phyloP scores from a whole-genome alignment of 2,888 invertebrate genomes.

The Papilio demoleus region DNA sequence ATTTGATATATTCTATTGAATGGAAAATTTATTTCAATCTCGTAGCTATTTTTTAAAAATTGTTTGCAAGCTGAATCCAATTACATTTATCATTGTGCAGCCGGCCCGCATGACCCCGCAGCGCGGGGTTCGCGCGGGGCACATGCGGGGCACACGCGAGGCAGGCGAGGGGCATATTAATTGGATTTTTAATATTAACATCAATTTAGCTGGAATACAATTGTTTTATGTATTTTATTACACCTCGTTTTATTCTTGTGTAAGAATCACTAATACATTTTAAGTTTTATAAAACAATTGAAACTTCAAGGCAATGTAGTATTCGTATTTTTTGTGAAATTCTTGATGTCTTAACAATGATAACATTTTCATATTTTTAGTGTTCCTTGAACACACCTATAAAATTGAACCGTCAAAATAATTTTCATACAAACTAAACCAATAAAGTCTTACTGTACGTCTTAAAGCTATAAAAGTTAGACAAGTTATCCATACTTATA shows the following conservation, averaged over 20 bases:
- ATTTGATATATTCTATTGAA: neutral
- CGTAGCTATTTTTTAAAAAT: neutral
- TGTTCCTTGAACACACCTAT: too few relatives aligned
- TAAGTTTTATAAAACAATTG: neutral
- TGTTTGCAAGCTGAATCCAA: conserved; percentile 1
- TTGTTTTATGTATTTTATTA: neutral
- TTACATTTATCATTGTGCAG: conserved; percentile 4
- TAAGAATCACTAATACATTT: neutral
- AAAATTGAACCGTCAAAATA: neutral
- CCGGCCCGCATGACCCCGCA: neutral
- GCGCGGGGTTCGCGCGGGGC: neutral
- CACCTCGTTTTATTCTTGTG: neutral
- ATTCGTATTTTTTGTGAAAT: too few relatives aligned
- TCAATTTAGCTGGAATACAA: too few relatives aligned
- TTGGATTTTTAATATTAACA: conserved; percentile 6
- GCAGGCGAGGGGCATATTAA: neutral
- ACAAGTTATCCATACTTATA: neutral
- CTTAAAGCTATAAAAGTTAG: neutral
- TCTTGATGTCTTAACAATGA: too few relatives aligned
- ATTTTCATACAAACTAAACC: neutral
- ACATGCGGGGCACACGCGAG: neutral
- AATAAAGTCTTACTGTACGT: neutral
- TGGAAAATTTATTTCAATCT: neutral
- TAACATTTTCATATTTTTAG: too few relatives aligned
- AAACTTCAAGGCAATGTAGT: too few relatives aligned